phyloP scores from a whole-genome alignment of 2,113 vertebrate genomes.

The Platysteira castanea region DNA sequence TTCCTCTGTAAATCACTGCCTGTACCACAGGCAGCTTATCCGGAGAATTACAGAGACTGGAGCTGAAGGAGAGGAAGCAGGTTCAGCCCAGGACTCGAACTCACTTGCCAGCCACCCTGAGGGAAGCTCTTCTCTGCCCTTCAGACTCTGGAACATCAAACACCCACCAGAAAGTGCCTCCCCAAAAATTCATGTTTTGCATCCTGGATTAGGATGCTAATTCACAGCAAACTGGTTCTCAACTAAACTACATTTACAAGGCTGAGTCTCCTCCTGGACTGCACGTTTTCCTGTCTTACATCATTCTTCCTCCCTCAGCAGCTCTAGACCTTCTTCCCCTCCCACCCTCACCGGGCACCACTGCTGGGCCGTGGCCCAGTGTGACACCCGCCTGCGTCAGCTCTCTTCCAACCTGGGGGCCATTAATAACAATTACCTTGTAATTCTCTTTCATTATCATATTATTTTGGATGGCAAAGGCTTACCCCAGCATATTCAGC shows the following conservation, averaged over 20 bases:
- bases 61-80: not conserved
- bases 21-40: not conserved
- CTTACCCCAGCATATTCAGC: not conserved
- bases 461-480: not conserved
- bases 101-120: not conserved
- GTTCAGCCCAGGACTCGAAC: conserved; percentile 18
- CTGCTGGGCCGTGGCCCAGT: accelerated
- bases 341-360: not conserved
- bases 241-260: accelerated
- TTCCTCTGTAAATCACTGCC: not conserved
- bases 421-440: not conserved
- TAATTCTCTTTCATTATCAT: not conserved
- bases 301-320: not conserved
- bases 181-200: not conserved
- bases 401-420: not conserved
- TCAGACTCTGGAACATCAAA: not conserved
- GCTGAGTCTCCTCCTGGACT: not conserved
- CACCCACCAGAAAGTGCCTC: conserved; percentile 23
- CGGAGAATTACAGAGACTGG: accelerated
- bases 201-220: not conserved
- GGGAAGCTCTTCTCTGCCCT: conserved; percentile 9
- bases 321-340: not conserved
- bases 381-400: not conserved
- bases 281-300: not conserved
- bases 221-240: not conserved